Conservation (phyloP, 2,113 vertebrate genomes). For the cat (Felis catus) region F.catus_Fca126_mat1.0 CM031415.1:170431501-170432000, state of each 20-base stretch:
- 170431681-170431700: neutral
- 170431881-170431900: too few relatives aligned
- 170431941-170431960: neutral
- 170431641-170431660: neutral
- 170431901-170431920: too few relatives aligned
- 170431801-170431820: too few relatives aligned
- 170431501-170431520: neutral
- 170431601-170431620: neutral
- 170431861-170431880: too few relatives aligned
- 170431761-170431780: too few relatives aligned
- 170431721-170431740: too few relatives aligned
- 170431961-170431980: constrained; percentile 21
- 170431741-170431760: too few relatives aligned
- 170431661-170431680: neutral
- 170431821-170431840: too few relatives aligned
- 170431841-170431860: too few relatives aligned
- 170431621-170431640: neutral
- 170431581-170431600: neutral
- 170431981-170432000: neutral
- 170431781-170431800: too few relatives aligned
- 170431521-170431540: neutral
- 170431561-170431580: neutral
- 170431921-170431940: constrained; percentile 34
- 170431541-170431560: neutral
- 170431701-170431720: neutral